Percentiles rank a stretch among this genome's conserved stretches.
Evolutionary conservation across 1,140 invertebrate species (phyloP).

Genomic region (Aphelenchoides fujianensis): DNA sequence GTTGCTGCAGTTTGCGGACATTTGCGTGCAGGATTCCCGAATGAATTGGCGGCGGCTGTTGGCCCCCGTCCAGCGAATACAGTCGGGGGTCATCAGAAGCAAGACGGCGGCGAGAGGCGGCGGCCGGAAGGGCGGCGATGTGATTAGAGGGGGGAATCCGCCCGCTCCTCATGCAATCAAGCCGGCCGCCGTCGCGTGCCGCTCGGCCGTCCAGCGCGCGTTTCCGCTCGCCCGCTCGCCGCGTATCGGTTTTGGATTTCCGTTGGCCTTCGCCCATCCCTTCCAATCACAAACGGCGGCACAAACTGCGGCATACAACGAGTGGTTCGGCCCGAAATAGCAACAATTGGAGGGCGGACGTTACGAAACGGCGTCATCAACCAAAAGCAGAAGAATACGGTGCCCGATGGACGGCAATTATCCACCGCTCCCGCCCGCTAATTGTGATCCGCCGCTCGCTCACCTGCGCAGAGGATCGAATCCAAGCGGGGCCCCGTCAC

Average conservation of each 20-base stretch:
- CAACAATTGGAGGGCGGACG: too few species aligned
- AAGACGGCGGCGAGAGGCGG: neutral
- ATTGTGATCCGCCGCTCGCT: slow-evolving; percentile 8
- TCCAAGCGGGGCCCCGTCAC: slow-evolving; percentile 53
- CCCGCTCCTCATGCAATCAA: neutral
- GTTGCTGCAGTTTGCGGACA: too few species aligned
- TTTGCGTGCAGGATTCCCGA: neutral
- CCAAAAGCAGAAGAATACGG: slow-evolving; percentile 1
- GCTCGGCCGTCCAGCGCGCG: neutral
- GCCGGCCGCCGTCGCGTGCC: neutral
- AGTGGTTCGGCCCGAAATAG: too few species aligned
- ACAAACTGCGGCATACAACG: too few species aligned
- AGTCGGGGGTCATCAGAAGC: neutral
- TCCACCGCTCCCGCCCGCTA: too few species aligned
- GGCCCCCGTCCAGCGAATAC: too few species aligned
- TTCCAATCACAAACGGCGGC: too few species aligned
- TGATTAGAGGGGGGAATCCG: slow-evolving; percentile 1
- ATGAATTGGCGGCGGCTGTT: neutral
- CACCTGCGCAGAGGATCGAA: slow-evolving; percentile 52
- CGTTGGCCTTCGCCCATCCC: neutral
- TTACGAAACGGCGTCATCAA: too few species aligned
- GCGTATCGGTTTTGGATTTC: slow-evolving; percentile 1
- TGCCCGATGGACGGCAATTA: too few species aligned
- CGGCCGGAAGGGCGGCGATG: neutral
- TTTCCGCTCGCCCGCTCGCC: neutral